These are phyloP conservation scores for Ctenopoma multispine DNA, from an alignment of 2,797 vertebrate species.

Conservation along the genomic window DNA sequence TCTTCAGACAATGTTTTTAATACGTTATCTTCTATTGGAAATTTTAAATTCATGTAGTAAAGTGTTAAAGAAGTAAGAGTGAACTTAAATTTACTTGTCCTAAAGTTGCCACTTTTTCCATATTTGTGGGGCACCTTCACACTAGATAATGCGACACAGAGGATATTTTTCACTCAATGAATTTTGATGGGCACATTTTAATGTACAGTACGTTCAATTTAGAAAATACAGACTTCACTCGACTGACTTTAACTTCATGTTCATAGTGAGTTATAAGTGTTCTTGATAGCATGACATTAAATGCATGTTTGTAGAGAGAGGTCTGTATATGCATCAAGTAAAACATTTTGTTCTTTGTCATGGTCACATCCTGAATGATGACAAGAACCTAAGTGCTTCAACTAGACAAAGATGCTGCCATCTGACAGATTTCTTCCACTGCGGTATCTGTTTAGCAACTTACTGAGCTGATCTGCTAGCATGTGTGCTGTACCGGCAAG, in stretches of 20 bases:
- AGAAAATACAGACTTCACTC: too few relatives aligned
- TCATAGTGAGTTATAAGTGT: too few relatives aligned
- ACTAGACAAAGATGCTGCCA: not conserved
- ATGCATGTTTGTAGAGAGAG: not conserved
- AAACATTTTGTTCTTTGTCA: not conserved
- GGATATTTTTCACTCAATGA: too few relatives aligned
- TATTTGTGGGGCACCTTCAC: too few relatives aligned
- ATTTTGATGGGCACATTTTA: too few relatives aligned
- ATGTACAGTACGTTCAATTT: too few relatives aligned
- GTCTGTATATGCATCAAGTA: not conserved
- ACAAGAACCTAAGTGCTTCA: constrained; percentile 1
- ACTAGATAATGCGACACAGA: too few relatives aligned
- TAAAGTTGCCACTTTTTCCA: not conserved
- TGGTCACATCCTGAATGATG: not conserved
- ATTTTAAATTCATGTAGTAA: too few relatives aligned
- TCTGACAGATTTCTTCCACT: constrained; percentile 26
- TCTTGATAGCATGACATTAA: not conserved
- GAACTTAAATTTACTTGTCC: not conserved
- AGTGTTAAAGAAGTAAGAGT: not conserved
- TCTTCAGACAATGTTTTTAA: not conserved
- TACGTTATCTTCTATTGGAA: not conserved
- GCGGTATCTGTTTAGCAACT: constrained; percentile 39
- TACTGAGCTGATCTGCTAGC: constrained; percentile 27
- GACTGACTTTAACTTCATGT: too few relatives aligned
- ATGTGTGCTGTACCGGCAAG: constrained; percentile 38